Conservation (phyloP, 2,113 vertebrate genomes). For the Atherinomorus stipes region DNA sequence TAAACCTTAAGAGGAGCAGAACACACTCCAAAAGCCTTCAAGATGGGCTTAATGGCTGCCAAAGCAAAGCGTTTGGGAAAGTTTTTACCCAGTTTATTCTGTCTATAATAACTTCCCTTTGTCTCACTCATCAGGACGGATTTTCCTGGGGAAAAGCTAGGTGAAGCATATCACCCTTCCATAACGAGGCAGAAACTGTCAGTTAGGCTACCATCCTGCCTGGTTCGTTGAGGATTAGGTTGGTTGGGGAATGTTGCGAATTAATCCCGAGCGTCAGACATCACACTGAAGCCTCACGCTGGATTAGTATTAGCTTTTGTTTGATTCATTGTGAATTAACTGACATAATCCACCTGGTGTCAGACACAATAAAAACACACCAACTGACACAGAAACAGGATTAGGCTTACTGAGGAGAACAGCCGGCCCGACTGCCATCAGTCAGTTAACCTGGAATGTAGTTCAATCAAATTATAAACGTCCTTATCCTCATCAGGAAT, state of each 20-base stretch:
- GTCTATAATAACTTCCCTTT: constrained; percentile 71
- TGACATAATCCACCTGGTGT: constrained; percentile 80
- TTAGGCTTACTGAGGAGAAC: constrained; percentile 57
- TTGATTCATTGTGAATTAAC: constrained; percentile 77
- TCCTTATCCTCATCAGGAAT: constrained; percentile 27
- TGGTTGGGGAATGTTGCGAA: constrained; percentile 75
- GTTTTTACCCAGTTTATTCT: constrained; percentile 74
- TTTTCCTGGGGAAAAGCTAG: constrained; percentile 66
- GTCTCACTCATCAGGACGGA: constrained; percentile 71
- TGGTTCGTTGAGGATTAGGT: constrained; percentile 79
- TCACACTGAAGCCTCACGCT: constrained; percentile 70
- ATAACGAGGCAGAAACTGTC: constrained; percentile 76
- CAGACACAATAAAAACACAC: constrained; percentile 78
- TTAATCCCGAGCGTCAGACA: constrained; percentile 79
- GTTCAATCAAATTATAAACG: constrained; percentile 60
- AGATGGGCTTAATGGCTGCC: constrained; percentile 73
- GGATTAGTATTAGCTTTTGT: constrained; percentile 80
- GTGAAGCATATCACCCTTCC: constrained; percentile 72
- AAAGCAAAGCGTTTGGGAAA: constrained; percentile 72
- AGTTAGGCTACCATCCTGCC: constrained; percentile 74
- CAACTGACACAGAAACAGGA: constrained; percentile 70
- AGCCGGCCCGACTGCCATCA: constrained; percentile 51
- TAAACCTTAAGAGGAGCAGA: constrained; percentile 76
- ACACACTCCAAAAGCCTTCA: constrained; percentile 77
- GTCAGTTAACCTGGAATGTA: constrained; percentile 51